Conservation (phyloP, 2,797 vertebrate species). For the Phalanger gymnotis region DNA sequence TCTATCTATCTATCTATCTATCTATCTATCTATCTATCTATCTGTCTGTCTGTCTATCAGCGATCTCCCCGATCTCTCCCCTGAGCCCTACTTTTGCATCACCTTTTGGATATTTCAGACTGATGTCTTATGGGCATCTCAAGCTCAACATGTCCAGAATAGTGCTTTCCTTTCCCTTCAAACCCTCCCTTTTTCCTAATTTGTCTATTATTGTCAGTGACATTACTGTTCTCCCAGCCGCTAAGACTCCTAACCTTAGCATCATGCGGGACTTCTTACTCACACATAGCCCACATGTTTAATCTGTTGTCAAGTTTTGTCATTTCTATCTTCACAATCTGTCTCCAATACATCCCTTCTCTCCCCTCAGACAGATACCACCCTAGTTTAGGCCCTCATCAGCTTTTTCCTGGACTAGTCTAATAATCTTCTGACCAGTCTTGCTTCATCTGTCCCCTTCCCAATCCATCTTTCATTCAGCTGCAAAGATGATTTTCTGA, state of each 20-base stretch:
- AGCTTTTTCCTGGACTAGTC: not conserved
- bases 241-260: not conserved
- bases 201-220: not conserved
- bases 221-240: not conserved
- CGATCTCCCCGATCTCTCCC: not conserved
- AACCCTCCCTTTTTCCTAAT: not conserved
- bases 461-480: not conserved
- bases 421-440: not conserved
- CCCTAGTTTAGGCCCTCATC: not conserved
- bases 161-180: not conserved
- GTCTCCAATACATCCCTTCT: not conserved
- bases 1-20: too few species aligned
- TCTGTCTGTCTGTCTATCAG: too few species aligned
- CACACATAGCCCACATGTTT: not conserved
- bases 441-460: not conserved
- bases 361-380: not conserved
- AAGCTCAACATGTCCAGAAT: not conserved
- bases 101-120: not conserved
- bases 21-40: too few species aligned
- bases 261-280: not conserved
- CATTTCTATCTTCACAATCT: not conserved
- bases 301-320: not conserved
- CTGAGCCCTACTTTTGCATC: not conserved
- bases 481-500: not conserved
- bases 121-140: not conserved